Conservation (phyloP, 2,888 invertebrate species). For the Morinoia aosen region DNA sequence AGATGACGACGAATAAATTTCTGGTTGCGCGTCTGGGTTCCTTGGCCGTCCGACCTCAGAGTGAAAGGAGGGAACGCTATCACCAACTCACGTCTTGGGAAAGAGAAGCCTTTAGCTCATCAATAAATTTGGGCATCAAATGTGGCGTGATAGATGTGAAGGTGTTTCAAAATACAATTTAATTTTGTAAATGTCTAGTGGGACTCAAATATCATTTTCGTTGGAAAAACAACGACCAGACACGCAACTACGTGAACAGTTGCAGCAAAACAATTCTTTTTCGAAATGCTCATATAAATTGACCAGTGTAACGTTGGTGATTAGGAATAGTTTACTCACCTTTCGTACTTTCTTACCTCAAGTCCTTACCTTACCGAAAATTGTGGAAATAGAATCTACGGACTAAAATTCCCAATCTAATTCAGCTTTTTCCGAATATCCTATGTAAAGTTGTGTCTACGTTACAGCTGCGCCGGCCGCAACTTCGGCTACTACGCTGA, state of each 20-base stretch:
- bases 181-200: neutral
- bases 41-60: neutral
- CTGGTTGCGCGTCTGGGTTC: neutral
- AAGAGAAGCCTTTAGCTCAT: neutral
- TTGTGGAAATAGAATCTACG: neutral
- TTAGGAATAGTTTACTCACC: neutral
- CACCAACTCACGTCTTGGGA: neutral
- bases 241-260: neutral
- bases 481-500: constrained; percentile 65
- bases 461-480: constrained; percentile 55
- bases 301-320: neutral
- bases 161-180: neutral
- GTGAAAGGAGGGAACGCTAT: neutral
- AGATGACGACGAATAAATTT: neutral
- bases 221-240: neutral
- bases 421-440: neutral
- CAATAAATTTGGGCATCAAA: neutral
- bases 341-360: neutral
- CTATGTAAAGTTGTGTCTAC: neutral
- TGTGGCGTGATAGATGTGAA: neutral
- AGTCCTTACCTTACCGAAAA: neutral
- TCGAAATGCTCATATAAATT: neutral
- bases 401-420: neutral
- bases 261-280: neutral
- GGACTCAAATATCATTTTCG: neutral